These are phyloP conservation scores for Onchidella celtica DNA, from an alignment of 2,888 invertebrate species.

Conservation along the genomic window DNA sequence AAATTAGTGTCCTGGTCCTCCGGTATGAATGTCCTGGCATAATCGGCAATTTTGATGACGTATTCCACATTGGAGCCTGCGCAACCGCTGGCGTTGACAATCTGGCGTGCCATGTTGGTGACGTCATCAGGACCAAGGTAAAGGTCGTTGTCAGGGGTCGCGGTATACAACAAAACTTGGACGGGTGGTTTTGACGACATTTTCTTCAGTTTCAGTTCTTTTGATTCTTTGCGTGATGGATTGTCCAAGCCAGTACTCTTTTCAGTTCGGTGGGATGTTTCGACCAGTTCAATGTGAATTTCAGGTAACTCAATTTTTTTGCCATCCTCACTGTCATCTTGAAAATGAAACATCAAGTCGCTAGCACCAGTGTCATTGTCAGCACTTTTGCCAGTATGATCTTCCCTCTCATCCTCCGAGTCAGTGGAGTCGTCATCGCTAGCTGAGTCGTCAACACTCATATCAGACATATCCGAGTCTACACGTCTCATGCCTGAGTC, in stretches of 20 bases:
- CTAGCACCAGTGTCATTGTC: not conserved
- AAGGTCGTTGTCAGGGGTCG: conserved; percentile 40
- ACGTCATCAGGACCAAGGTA: conserved; percentile 49
- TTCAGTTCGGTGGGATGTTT: not conserved
- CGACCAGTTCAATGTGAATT: not conserved
- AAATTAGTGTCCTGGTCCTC: conserved; percentile 51
- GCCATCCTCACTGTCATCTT: not conserved
- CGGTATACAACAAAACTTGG: conserved; percentile 46
- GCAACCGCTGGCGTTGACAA: conserved; percentile 42
- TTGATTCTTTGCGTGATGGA: not conserved
- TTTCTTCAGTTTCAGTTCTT: no score
- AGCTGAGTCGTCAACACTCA: not conserved
- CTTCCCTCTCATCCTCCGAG: not conserved
- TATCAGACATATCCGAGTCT: not conserved
- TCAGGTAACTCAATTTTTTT: not conserved
- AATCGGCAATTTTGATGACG: conserved; percentile 51
- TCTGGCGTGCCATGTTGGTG: conserved; percentile 48
- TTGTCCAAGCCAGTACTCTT: not conserved
- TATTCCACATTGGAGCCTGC: conserved; percentile 51
- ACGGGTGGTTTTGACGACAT: conserved; percentile 7
- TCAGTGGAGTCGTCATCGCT: not conserved
- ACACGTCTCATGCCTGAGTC: not conserved
- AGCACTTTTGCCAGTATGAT: not conserved
- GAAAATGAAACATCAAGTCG: conserved; percentile 2
- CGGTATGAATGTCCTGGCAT: conserved; percentile 47